phyloP scores from a whole-genome alignment of 2,113 vertebrate species.

The Rhynchomys soricoides region DNA sequence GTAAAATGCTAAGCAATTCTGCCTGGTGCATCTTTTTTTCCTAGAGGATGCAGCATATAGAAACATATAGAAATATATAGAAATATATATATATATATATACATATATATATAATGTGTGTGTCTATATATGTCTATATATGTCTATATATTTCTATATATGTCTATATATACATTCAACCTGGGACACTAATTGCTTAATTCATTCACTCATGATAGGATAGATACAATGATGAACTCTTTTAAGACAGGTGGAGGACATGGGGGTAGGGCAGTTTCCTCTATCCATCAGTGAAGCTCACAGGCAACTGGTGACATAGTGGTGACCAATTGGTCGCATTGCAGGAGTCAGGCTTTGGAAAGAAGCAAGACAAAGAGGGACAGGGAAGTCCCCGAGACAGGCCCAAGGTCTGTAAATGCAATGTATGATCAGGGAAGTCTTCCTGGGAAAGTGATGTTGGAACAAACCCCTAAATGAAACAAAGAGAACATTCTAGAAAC shows the following conservation, averaged over 20 bases:
- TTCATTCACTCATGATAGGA: not conserved
- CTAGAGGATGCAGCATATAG: not conserved
- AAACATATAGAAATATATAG: too few species aligned
- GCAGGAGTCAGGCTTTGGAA: not conserved
- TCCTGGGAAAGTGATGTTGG: not conserved
- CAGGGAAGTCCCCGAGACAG: rapidly evolving
- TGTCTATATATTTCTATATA: too few species aligned
- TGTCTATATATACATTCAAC: too few species aligned
- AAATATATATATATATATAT: too few species aligned
- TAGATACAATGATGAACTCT: not conserved
- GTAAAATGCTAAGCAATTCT: conserved; percentile 18
- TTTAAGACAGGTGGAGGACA: not conserved
- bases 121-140: too few species aligned
- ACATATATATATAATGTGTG: too few species aligned
- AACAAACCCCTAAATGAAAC: not conserved
- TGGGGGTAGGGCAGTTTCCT: not conserved
- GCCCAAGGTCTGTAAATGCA: not conserved
- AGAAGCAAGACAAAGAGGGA: not conserved
- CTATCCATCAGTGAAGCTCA: not conserved
- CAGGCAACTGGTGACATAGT: not conserved
- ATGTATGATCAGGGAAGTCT: not conserved
- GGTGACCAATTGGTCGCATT: not conserved
- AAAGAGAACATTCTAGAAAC: not conserved
- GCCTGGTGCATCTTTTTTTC: not conserved
- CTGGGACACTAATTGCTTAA: not conserved